Evolutionary conservation across 2,888 invertebrate genomes (phyloP), one percentile per base, ranked within the genome.

Genomic region (Pammene fasciana): DNA sequence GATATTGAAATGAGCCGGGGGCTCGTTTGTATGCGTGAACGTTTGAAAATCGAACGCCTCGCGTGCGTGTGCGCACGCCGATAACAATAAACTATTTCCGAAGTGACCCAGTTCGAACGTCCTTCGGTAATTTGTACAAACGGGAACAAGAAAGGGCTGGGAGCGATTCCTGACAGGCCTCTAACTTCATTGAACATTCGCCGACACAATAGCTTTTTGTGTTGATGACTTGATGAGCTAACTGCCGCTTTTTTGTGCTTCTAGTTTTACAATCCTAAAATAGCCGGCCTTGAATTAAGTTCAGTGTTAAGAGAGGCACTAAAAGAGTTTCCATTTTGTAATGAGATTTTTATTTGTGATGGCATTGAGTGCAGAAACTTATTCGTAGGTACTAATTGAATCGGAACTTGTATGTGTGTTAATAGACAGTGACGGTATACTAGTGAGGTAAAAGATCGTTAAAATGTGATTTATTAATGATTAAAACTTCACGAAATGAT

Each of bases 1-100:
- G 82, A 54, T 76, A 80, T 77, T 75, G 76, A 80, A 86, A 88
- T 88, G 89, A 82, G 82, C 77, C 75, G 76, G 79, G 79, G 80
- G 79, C 74, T 78, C 72, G 75, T 77, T 78, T 75, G 87, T 88
- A 86, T 88, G 89, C 77, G 89, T 87, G 82, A 83, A 77, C 86
- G 83, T 89, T 89, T 88, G 88, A 86, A 88, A 87, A 85, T 81
- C 81, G 81, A 83, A 85, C 82, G 76, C 73, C 82, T 85, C 86
- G 86, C 84, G 84, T 84, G 90, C 82, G 89, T 90, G 89, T 82
- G 88, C 89, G 89, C 91, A 83, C 86, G 88, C 87, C 91, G 91
- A 92, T 92, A 92, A 92, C 92, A 92, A 92, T 92, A 92, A 92
- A 92, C 91, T 92, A 92, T 92, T 92, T 92, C 90, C 92, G 92